These are phyloP conservation scores for Lymantria monacha DNA, from an alignment of 2,888 invertebrate species.

Conservation along the genomic window DNA sequence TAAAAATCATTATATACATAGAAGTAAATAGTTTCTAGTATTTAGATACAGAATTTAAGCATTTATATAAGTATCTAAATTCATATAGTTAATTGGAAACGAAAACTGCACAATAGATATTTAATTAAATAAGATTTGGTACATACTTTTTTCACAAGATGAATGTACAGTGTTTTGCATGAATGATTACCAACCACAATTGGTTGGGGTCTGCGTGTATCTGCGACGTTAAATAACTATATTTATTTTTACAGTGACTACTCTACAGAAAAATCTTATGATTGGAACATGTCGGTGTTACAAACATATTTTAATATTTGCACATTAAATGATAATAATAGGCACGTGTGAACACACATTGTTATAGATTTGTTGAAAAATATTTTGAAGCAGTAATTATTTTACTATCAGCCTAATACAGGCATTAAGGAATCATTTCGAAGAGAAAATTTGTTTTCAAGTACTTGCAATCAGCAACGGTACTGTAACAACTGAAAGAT, in stretches of 20 bases:
- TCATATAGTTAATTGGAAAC: neutral
- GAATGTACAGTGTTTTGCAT: conserved; percentile 39
- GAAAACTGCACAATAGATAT: neutral
- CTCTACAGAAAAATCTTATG: conserved; percentile 77
- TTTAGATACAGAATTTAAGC: conserved; percentile 5
- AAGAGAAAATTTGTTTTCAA: conserved; percentile 3
- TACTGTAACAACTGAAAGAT: too few relatives aligned
- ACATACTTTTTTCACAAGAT: neutral
- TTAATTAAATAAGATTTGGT: neutral
- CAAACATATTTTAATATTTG: conserved; percentile 77
- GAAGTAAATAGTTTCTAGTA: neutral
- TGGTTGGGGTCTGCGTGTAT: conserved; percentile 40
- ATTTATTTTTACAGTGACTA: conserved; percentile 81
- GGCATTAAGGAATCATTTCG: conserved; percentile 7
- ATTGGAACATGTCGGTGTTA: conserved; percentile 73
- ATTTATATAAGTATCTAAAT: neutral
- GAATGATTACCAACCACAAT: conserved; percentile 43
- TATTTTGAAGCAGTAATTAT: conserved; percentile 29
- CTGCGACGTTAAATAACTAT: conserved; percentile 70
- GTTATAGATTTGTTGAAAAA: conserved; percentile 43
- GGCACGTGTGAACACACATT: conserved; percentile 63
- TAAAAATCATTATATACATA: conserved; percentile 15
- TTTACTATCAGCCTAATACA: conserved; percentile 20
- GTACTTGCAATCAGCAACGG: neutral
- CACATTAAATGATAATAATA: conserved; percentile 71